Evolutionary conservation across 2,888 invertebrate genomes (phyloP), one percentile per base, ranked within the genome.

Genomic region (Caenorhabditis macrosperma): DNA sequence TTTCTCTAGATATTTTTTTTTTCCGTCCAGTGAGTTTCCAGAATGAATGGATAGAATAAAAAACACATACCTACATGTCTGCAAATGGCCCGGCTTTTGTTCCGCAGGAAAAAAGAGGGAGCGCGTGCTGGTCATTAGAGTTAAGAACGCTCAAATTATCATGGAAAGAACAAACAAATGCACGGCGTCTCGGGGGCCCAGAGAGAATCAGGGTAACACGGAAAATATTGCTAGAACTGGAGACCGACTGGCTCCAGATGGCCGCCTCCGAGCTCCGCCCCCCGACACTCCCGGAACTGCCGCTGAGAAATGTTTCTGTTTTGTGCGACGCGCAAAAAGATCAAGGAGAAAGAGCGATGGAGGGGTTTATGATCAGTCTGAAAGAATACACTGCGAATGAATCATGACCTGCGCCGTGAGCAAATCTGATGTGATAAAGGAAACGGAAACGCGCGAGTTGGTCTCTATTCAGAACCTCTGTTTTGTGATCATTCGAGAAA

Each of bases 381-480:
- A 20, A 66, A 50, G 61, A 44, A 63, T 46, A 64, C 46, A 64
- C 63, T 55, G 30, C 15, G 33, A 63, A 74, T 74, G 74, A 64
- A 50, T 74, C 74, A 74, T 74, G 74, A 64, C 64, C 64, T 64
- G 55, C 69, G 64, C 59, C 74, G 50, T 57, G 64, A 74, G 63
- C 64, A 64, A 74, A 64, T 26, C 59, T 74, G 74, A 64, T 74
- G 50, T 74, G 64, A 74, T 74, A 74, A 64, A 64, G 59, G 55
- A 24, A 64, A 57, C 57, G 46, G 54, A 72, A 72, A 63, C 55
- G 63, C 46, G 15, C 17, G 33, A 61, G 57, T 50, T 64, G 74
- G 54, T 64, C 59, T 74, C 52, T 33, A 54, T 55, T 72, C 26
- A 55, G 44, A 69, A 46, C 44, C 55, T 41, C 41, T 71, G 71